Percentiles rank a stretch among this genome's conserved stretches.
Evolutionary conservation across 2,888 invertebrate genomes (phyloP).

Genomic region (Drosophila antonietae): DNA sequence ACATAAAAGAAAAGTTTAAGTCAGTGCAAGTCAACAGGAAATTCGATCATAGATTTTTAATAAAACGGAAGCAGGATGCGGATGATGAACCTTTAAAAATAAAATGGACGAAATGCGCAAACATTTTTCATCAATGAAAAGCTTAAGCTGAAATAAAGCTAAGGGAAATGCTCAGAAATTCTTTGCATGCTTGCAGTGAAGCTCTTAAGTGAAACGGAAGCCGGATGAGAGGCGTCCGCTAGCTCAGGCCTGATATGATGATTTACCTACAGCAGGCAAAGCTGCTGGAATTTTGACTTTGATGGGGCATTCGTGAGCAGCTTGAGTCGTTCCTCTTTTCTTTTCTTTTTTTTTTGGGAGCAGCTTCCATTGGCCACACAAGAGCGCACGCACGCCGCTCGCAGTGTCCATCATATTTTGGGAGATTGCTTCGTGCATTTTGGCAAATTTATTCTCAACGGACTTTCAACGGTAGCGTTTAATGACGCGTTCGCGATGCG

Average conservation of each 20-base stretch:
- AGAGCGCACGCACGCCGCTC: conserved; percentile 41
- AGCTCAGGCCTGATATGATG: conserved; percentile 16
- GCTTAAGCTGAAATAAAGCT: neutral
- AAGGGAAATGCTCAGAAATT: neutral
- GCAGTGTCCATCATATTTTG: conserved; percentile 43
- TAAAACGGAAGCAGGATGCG: neutral
- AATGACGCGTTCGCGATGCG: conserved; percentile 37
- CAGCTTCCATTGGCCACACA: conserved; percentile 32
- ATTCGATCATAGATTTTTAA: neutral
- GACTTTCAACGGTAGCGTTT: conserved; percentile 72
- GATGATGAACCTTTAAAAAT: neutral
- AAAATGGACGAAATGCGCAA: neutral
- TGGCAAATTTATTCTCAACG: conserved; percentile 59
- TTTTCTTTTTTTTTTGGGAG: neutral
- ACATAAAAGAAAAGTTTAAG: neutral
- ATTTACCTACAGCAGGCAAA: conserved; percentile 52
- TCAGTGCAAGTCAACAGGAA: neutral
- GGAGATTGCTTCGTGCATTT: conserved; percentile 19
- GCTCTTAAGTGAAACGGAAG: conserved; percentile 39
- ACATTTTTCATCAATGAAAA: neutral
- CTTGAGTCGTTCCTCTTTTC: conserved; percentile 9
- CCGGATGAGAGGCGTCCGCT: conserved; percentile 12
- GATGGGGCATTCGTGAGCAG: conserved; percentile 43
- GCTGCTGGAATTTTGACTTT: conserved; percentile 57
- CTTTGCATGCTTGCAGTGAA: neutral